These are phyloP conservation scores for Mirounga angustirostris DNA, from an alignment of 2,113 vertebrate species.

Conservation along the genomic window DNA sequence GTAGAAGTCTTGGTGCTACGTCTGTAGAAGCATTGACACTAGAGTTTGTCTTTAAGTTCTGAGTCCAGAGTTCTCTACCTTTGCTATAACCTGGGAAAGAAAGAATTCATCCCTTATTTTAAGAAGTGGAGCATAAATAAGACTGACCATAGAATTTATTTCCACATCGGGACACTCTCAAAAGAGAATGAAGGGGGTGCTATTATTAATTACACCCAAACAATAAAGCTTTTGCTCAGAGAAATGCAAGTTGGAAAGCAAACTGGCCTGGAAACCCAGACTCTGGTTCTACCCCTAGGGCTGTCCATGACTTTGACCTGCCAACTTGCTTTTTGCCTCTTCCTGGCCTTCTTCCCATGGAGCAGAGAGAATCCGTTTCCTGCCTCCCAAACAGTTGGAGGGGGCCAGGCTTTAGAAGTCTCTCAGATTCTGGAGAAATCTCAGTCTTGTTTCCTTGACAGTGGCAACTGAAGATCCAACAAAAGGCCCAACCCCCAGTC, in stretches of 20 bases:
- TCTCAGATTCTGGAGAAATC: neutral
- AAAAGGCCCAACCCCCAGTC: neutral
- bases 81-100: neutral
- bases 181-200: neutral
- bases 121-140: neutral
- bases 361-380: neutral
- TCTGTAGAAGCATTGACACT: neutral
- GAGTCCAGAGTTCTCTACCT: conserved; percentile 10
- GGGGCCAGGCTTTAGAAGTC: neutral
- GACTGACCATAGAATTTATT: neutral
- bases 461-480: neutral
- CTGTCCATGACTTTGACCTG: neutral
- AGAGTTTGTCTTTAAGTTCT: neutral
- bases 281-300: neutral
- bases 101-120: neutral
- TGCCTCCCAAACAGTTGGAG: neutral
- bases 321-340: neutral
- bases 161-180: neutral
- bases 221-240: neutral
- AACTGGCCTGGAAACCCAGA: neutral
- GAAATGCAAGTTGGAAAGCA: neutral
- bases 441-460: neutral
- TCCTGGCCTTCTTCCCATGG: neutral
- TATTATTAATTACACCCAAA: neutral
- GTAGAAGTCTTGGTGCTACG: neutral